Evolutionary conservation across 2,113 vertebrate genomes (phyloP), one percentile per base, ranked within the genome.

Genomic region (Onychorhynchus coronatus): DNA sequence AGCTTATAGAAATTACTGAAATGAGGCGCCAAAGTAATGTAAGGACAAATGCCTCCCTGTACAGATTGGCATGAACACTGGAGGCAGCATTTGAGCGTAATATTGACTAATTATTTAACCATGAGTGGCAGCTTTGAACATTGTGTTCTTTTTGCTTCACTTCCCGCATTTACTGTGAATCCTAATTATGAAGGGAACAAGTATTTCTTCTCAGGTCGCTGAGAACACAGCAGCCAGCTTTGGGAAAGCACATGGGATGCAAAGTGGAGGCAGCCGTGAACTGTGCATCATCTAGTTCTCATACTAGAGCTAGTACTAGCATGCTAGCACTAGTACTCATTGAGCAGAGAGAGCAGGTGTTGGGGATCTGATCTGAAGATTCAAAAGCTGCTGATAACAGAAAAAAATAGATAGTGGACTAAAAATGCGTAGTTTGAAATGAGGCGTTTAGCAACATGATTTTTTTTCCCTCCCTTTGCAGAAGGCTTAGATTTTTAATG

Each of bases 61-160:
- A 94, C 93, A 86, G 85, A 96, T 95, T 93, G 92, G 93, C 94
- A 89, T 44, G 91, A 95, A 91, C 93, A 85, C 92, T 63, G 67
- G 67, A 91, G 84, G 95, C 94, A 86, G 86, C 76, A 68, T 96
- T 96, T 95, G 80, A 96, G 93, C 88, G 55, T 97, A 96, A 95
- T 97, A 96, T 96, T 95, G 89, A 97, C 96, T 97, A 97, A 98
- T 97, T 97, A 97, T 97, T 98, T 98, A 97, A 95, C 96, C 59
- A 47, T 97, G 97, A 98, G 95, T 97, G 97, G 94, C 97, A 97
- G 96, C 86, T 96, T 87, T 97, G 97, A 97, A 97, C 97, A 97
- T 96, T 96, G 96, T 97, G 95, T 95, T 97, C 96, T 97, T 97
- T 97, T 97, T 97, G 96, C 95, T 95, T 97, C 93, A 13, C 97